Conservation (phyloP, 2,797 vertebrate genomes). For the Hydrophis major region DNA sequence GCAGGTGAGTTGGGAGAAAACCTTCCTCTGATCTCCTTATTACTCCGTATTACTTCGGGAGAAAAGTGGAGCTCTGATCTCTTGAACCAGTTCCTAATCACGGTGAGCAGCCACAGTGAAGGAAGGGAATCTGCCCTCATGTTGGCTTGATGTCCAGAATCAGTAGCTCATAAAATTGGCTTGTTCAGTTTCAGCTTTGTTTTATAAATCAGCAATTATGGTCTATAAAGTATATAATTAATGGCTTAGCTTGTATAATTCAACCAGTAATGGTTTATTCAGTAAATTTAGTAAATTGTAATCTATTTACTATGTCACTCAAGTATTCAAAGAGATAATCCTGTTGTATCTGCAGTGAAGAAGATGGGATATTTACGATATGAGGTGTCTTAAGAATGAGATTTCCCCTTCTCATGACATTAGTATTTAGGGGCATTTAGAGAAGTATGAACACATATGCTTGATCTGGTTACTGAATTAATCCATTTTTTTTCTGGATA, state of each 20-base stretch:
- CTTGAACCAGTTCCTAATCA: neutral
- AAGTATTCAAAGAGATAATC: neutral
- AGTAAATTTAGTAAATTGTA: neutral
- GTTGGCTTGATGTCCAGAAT: neutral
- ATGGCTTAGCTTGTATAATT: neutral
- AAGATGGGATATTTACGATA: neutral
- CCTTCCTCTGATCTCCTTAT: neutral
- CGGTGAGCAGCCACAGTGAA: neutral
- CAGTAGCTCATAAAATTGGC: neutral
- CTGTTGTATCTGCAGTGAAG: neutral
- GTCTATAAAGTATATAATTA: neutral
- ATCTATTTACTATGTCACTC: neutral
- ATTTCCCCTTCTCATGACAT: neutral
- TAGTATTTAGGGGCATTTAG: neutral
- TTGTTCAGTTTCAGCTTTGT: neutral
- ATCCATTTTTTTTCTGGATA: neutral
- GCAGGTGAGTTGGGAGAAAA: conserved; percentile 71
- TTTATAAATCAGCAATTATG: neutral
- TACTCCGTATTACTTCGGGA: neutral
- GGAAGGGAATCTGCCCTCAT: neutral
- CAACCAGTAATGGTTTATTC: neutral
- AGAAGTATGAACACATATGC: neutral
- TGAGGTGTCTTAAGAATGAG: neutral
- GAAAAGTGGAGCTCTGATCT: neutral
- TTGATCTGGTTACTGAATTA: neutral